Conservation (phyloP, 1,140 invertebrate genomes). For the Diachasma alloeum region DNA sequence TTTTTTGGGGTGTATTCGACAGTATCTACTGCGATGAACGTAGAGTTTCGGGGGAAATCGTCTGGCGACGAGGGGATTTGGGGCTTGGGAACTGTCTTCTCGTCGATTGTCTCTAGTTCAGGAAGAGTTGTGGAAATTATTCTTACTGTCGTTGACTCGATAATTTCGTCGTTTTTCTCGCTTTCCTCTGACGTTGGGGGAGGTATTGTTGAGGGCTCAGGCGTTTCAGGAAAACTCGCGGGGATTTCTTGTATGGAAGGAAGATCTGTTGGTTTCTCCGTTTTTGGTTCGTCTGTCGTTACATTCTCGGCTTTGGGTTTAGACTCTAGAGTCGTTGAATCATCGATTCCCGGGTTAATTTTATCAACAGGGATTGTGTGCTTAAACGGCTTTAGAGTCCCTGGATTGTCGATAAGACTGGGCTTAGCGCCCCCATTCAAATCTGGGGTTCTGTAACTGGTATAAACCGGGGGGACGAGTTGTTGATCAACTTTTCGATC, state of each 20-base stretch:
- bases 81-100: background rate
- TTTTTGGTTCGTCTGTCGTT: background rate
- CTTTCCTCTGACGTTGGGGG: background rate
- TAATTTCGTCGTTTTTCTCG: background rate
- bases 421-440: constrained; percentile 55
- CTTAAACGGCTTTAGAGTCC: constrained; percentile 59
- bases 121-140: no score
- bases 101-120: background rate
- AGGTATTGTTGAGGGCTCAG: background rate
- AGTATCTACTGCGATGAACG: constrained; percentile 55
- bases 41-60: constrained; percentile 47
- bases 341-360: constrained; percentile 58
- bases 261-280: background rate
- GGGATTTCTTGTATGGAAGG: background rate
- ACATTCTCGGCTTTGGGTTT: background rate
- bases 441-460: constrained; percentile 73
- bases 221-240: no score
- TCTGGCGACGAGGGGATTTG: background rate
- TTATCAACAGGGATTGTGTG: constrained; percentile 76
- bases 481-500: constrained; percentile 27
- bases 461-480: constrained; percentile 66
- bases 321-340: background rate
- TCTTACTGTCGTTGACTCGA: background rate
- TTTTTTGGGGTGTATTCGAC: constrained; percentile 48
- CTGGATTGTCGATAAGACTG: constrained; percentile 51